Conservation (phyloP, 64 coral and sea anemone genomes). For the Montipora cactus region DNA sequence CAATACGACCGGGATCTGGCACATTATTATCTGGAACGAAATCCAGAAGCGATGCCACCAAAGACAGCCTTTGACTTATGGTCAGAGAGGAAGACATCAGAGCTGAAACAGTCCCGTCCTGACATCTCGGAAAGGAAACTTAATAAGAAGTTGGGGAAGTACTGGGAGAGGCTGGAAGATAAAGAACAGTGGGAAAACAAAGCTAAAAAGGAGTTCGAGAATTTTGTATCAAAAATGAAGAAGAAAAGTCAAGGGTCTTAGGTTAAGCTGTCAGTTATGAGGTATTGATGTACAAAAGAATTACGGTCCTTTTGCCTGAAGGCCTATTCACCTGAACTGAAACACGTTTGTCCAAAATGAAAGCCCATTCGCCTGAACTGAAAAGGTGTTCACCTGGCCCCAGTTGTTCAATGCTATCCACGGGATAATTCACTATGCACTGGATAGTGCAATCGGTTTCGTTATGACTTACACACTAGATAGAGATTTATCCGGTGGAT, state of each 20-base stretch:
- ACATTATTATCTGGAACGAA: constrained; percentile 18
- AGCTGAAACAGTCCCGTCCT: constrained; percentile 24
- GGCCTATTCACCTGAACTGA: too few species aligned
- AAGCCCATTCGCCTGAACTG: too few species aligned
- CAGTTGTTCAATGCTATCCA: too few species aligned
- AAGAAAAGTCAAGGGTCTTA: background rate
- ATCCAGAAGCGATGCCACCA: constrained; percentile 54
- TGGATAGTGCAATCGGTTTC: too few species aligned
- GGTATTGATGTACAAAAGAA: too few species aligned
- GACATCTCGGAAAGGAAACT: constrained; percentile 81
- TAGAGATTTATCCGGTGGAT: too few species aligned
- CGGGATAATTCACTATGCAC: too few species aligned
- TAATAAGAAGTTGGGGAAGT: constrained; percentile 57
- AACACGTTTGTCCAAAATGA: too few species aligned
- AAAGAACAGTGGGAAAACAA: constrained; percentile 63
- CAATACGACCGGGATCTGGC: constrained; percentile 48
- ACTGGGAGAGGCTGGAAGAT: constrained; percentile 78
- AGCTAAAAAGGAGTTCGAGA: constrained; percentile 45
- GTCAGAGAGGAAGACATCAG: constrained; percentile 29
- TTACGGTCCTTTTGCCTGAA: too few species aligned
- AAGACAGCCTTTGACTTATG: constrained; percentile 72
- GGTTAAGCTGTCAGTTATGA: too few species aligned
- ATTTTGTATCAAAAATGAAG: constrained; percentile 32
- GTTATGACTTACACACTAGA: too few species aligned
- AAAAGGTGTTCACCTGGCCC: too few species aligned